Evolutionary conservation across 2,888 invertebrate species (phyloP), one percentile per base, ranked within the genome.

Genomic region (Ceratothoa steindachneri): DNA sequence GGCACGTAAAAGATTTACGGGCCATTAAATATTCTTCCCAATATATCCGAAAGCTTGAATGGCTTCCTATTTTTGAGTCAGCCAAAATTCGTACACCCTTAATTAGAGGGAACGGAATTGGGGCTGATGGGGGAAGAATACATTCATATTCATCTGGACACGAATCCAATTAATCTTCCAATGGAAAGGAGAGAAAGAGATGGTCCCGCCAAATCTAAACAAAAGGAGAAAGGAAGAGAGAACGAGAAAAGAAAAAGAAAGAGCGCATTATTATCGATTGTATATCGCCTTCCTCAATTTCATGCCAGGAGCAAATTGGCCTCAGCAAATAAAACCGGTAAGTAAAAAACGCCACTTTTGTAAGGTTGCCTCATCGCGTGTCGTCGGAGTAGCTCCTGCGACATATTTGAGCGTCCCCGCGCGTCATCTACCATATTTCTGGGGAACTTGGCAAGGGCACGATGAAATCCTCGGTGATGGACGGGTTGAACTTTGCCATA

Each of bases 181-280:
- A 41, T 9, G 5, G 41, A 41, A 41, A 9, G 5, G 5, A 41
- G 7, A 41, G 41, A 41, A 41, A 41, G 41, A 5, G 7, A 41
- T 41, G 15, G 41, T n/a, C n/a, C n/a, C 41, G 41, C 5, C 15
- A 41, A 41, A 9, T 41, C 15, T 41, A 41, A 41, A 15, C 7
- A 41, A 41, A 41, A 41, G 75, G 69, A 73, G 68, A 71, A 72
- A 75, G 67, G 28, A 29, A 71, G 73, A 72, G 66, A 71, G 69
- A 77, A 71, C 69, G 74, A 76, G 75, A 80, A 72, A 76, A 30
- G 30, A 30, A 30, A 67, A 30, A 67, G 67, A 28, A 30, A 77
- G 80, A 78, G 66, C n/a, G n/a, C n/a, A n/a, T n/a, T n/a, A n/a
- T n/a, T n/a, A n/a, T n/a, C n/a, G n/a, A n/a, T n/a, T n/a, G n/a